These are phyloP conservation scores for Sesia bembeciformis DNA, from an alignment of 2,888 invertebrate genomes.

Conservation along the genomic window DNA sequence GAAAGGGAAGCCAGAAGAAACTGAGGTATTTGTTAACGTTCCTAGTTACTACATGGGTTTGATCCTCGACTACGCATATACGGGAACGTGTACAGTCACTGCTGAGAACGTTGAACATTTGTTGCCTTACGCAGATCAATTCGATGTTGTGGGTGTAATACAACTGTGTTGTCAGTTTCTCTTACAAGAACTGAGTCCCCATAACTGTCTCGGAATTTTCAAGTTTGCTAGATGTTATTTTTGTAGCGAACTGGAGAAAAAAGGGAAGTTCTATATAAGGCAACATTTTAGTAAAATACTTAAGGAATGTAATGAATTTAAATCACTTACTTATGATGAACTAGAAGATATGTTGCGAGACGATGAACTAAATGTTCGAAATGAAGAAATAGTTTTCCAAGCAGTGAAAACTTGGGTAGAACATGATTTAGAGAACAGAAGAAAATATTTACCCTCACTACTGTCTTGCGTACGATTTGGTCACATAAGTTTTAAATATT, in stretches of 20 bases:
- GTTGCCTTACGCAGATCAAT: conserved; percentile 81
- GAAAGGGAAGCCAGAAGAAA: conserved; percentile 74
- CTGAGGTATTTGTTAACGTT: conserved; percentile 75
- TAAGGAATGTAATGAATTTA: conserved; percentile 78
- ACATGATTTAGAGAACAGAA: conserved; percentile 70
- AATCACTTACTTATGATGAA: conserved; percentile 74
- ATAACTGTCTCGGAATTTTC: conserved; percentile 82
- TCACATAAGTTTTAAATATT: conserved; percentile 75
- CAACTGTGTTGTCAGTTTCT: conserved; percentile 81
- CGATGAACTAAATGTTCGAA: conserved; percentile 81
- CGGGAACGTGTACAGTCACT: conserved; percentile 78
- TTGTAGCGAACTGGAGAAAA: conserved; percentile 78
- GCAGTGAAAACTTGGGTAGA: conserved; percentile 83
- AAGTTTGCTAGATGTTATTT: conserved; percentile 81
- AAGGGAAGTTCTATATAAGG: conserved; percentile 73
- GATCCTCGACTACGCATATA: conserved; percentile 85
- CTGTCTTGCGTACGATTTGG: conserved; percentile 80
- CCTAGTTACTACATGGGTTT: conserved; percentile 75
- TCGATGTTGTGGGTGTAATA: conserved; percentile 82
- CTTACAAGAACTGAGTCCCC: conserved; percentile 75
- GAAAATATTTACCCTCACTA: conserved; percentile 71
- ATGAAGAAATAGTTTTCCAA: conserved; percentile 84
- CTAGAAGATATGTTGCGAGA: conserved; percentile 77
- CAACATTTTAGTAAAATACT: conserved; percentile 76
- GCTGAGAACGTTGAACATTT: conserved; percentile 80